Evolutionary conservation across 2,888 invertebrate genomes (phyloP), one percentile per base, ranked within the genome.

Genomic region (Stenodera caucasica): DNA sequence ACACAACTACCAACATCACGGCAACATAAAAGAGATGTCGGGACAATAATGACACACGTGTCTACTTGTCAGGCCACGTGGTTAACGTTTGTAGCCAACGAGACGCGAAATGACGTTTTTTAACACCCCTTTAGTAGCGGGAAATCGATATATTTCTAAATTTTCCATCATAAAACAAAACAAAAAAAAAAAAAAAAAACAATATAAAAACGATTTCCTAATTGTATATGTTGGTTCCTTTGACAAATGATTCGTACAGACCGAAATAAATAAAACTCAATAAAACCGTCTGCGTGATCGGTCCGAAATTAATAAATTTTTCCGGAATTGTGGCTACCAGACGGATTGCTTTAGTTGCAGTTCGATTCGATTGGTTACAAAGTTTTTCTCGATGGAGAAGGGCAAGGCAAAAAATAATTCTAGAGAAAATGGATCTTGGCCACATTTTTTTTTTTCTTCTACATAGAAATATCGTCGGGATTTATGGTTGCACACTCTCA

Each of bases 91-190:
- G 76, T 72, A 72, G 69, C 72, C 79, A 79, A 78, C 79, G 76
- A 79, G 76, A 76, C 78, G 79, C 72, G 77, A 79, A 80, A 80
- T 78, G 73, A 75, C 76, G 77, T 78, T 79, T 79, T 80, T 80
- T 79, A 78, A 74, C 77, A 78, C 78, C 77, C 77, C 57, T 45
- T 51, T 40, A 4, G n/a, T n/a, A n/a, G 14, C 35, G 8, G 18
- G 21, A 62, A 62, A 61, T 61, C 61, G 61, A 61, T 58, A 49
- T n/a, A n/a, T n/a, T n/a, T n/a, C n/a, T n/a, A n/a, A n/a, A n/a
- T n/a, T n/a, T n/a, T n/a, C n/a, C n/a, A n/a, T 7, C 26, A 26
- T 26, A 26, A 3, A 26, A 26, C 26, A 26, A 26, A 26, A 26
- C 26, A 26, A 26, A 3, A 26, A 26, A 26, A 26, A 26, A 26